Base-by-base conservation (phyloP, 2,797 vertebrate genomes). In the Champsocephalus esox region DNA sequence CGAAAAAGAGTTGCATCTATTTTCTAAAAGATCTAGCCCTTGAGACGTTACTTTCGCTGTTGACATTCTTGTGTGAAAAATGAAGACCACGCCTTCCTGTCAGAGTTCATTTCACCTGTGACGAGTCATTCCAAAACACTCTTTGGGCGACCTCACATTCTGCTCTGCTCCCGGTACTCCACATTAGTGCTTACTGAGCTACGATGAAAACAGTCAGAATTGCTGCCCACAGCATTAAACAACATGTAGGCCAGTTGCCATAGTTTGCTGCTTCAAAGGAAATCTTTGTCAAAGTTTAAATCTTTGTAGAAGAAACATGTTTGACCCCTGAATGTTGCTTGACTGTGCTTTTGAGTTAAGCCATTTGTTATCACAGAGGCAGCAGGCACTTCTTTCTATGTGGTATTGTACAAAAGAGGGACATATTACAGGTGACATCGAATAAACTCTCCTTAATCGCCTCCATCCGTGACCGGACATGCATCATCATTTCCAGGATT, bases 21-120 rank as follows among this genome's bases (percentile, higher is more conserved):
- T 69, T 71, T 50, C 59, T 75, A 69, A 63, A 45, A 10, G 65
- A 60, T 70, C 19, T 32, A 10, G 48, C 14, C 32, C 56, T 58
- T 19, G 8, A 54, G 28, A 48, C 60, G 28, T 68, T 61, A 78
- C 82, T 88, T 89, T 84, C 68, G 77, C 75, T 57, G 19, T 71
- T 60, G 62, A 49, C 82, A 77, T 75, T 70, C 68, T 19, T 19
- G 32, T 60, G 58, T 66, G 69, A 19, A 73, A 77, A 51, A 38
- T 38, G 34, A 38, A 38, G 34, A 1, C 77, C 66, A 56, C n/a
- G 66, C 50, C 64, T 75, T 82, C 65, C 81, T 86, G 86, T 89
- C 79, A 83, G 48, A 92, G 79, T 85, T 65, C 66, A 44, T 7
- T 78, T 94, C 92, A 93, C 90, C 93, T 92, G 91, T 92, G 89